Evolutionary conservation across 2,888 invertebrate species (phyloP).

Genomic region (Eristalis tenax): DNA sequence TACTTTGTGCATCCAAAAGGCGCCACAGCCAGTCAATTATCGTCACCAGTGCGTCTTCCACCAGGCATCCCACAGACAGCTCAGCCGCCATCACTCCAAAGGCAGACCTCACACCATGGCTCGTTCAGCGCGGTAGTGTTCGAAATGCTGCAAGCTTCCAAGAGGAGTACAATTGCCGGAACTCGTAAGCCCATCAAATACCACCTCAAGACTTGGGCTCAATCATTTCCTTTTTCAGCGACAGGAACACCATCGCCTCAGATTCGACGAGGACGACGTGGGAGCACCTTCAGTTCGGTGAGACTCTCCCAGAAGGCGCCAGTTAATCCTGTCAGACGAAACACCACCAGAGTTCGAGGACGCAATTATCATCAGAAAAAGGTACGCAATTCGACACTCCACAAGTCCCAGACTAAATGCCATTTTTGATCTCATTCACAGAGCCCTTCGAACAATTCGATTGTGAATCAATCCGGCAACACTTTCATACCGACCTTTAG

Average conservation of each 20-base stretch:
- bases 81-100: constrained; percentile 83
- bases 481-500: constrained; percentile 79
- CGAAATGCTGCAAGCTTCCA: constrained; percentile 90
- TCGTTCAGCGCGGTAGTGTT: constrained; percentile 94
- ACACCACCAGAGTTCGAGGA: constrained; percentile 83
- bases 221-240: constrained; percentile 73
- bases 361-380: constrained; percentile 81
- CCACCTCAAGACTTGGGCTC: neutral
- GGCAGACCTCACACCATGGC: constrained; percentile 88
- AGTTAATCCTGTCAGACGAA: constrained; percentile 83
- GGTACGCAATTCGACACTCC: constrained; percentile 72
- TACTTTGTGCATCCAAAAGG: constrained; percentile 90
- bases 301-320: constrained; percentile 82
- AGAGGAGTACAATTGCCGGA: constrained; percentile 79
- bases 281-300: constrained; percentile 84
- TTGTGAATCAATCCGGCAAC: constrained; percentile 78
- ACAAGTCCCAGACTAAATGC: neutral
- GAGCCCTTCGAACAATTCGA: constrained; percentile 80
- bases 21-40: constrained; percentile 77
- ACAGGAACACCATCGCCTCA: constrained; percentile 81
- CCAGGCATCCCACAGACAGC: constrained; percentile 81
- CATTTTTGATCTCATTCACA: constrained; percentile 56
- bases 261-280: constrained; percentile 80
- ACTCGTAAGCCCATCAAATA: constrained; percentile 78
- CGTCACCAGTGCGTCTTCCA: constrained; percentile 78